Evolutionary conservation across 2,888 invertebrate genomes (phyloP).

Genomic region (Perizoma affinitatum): DNA sequence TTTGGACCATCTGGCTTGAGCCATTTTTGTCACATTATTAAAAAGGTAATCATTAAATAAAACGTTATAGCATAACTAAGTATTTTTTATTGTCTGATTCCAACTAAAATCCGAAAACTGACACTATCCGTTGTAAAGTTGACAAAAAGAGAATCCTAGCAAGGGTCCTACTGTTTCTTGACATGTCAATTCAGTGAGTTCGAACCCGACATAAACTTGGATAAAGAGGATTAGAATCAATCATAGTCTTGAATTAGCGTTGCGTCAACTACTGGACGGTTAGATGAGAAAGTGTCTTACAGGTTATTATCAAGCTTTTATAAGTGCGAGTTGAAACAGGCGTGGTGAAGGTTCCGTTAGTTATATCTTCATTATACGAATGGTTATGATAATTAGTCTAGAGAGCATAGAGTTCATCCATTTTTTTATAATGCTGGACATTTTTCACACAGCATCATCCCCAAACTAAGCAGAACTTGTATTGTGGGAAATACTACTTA

Average conservation of each 20-base stretch:
- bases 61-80: too few species aligned
- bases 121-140: neutral
- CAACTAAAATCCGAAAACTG: neutral
- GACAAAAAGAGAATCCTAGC: slow-evolving; percentile 7
- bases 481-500: too few species aligned
- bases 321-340: slow-evolving; percentile 6
- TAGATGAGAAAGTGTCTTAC: slow-evolving; percentile 19
- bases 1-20: too few species aligned
- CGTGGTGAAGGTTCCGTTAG: neutral
- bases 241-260: slow-evolving; percentile 73
- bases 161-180: slow-evolving; percentile 27
- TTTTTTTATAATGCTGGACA: too few species aligned
- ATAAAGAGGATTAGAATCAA: slow-evolving; percentile 79
- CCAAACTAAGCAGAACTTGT: too few species aligned
- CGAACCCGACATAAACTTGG: slow-evolving; percentile 59
- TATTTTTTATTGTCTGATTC: too few species aligned
- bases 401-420: too few species aligned
- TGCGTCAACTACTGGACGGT: slow-evolving; percentile 62
- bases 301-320: slow-evolving; percentile 1
- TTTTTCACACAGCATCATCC: too few species aligned
- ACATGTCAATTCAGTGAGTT: slow-evolving; percentile 51
- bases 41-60: too few species aligned
- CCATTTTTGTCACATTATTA: too few species aligned
- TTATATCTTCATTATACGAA: neutral
- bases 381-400: too few species aligned